Conservation (phyloP, 92 coral and sea anemone species). For the Chrysogorgia sp. region DNA sequence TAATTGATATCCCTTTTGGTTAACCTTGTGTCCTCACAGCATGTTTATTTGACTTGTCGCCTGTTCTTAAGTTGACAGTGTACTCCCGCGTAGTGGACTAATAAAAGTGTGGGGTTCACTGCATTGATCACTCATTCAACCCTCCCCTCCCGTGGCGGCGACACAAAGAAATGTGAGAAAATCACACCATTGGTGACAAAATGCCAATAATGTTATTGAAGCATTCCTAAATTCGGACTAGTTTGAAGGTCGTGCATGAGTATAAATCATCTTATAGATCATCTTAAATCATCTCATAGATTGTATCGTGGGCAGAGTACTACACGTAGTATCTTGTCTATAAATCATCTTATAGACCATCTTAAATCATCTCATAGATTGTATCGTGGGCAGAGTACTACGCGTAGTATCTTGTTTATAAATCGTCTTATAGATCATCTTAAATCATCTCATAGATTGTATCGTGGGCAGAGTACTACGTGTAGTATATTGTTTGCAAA, state of each 20-base stretch:
- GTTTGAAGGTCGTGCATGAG: neutral
- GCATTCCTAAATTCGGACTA: slow-evolving; percentile 22
- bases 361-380: no score
- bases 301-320: no score
- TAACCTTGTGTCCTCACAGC: neutral
- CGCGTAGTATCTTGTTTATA: no score
- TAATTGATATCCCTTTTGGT: neutral
- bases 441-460: no score
- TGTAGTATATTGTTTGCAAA: no score
- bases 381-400: no score
- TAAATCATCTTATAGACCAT: no score
- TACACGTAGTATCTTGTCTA: no score
- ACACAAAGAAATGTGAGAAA: slow-evolving; percentile 11
- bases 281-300: no score
- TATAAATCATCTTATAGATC: no score
- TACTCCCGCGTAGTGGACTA: neutral
- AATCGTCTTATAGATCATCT: no score
- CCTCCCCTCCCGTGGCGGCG: slow-evolving; percentile 33
- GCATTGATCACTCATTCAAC: neutral
- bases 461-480: no score
- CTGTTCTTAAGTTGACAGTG: neutral
- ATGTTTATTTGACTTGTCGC: neutral
- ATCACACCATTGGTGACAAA: slow-evolving; percentile 20
- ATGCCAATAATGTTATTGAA: slow-evolving; percentile 17
- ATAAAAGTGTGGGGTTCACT: neutral